Evolutionary conservation across 2,888 invertebrate genomes (phyloP).

Genomic region (Latrodectus elegans): DNA sequence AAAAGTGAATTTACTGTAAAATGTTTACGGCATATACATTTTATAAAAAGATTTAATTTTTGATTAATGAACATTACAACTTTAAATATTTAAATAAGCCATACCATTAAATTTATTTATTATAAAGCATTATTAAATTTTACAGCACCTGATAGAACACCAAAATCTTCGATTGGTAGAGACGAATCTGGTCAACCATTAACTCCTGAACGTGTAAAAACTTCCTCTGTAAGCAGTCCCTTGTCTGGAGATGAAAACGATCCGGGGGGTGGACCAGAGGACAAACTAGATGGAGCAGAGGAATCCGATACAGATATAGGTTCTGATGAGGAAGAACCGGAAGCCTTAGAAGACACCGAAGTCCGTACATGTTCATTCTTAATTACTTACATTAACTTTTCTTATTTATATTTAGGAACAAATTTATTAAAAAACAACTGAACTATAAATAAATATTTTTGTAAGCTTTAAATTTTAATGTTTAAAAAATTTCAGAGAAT

Average conservation of each 20-base stretch:
- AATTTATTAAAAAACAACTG: no score
- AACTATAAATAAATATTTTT: no score
- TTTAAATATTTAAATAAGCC: no score
- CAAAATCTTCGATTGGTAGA: not conserved
- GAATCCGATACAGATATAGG: constrained; percentile 73
- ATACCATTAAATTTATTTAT: no score
- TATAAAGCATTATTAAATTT: not conserved
- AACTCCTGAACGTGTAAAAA: constrained; percentile 54
- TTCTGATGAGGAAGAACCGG: constrained; percentile 76
- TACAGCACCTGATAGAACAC: constrained; percentile 24
- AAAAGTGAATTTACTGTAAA: no score
- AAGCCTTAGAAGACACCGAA: constrained; percentile 43
- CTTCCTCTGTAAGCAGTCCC: constrained; percentile 52
- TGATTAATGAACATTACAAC: no score
- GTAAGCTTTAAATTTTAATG: no score
- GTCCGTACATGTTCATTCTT: not conserved
- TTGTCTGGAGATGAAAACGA: constrained; percentile 52
- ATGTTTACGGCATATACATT: no score
- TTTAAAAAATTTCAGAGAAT: no score
- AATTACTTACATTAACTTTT: no score
- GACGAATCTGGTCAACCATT: constrained; percentile 29
- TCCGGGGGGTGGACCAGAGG: constrained; percentile 40
- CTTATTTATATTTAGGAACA: no score
- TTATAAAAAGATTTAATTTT: no score
- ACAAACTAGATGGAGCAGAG: constrained; percentile 69